Base-by-base conservation (phyloP, 2,113 vertebrate genomes). In the Elgaria multicarinata region DNA sequence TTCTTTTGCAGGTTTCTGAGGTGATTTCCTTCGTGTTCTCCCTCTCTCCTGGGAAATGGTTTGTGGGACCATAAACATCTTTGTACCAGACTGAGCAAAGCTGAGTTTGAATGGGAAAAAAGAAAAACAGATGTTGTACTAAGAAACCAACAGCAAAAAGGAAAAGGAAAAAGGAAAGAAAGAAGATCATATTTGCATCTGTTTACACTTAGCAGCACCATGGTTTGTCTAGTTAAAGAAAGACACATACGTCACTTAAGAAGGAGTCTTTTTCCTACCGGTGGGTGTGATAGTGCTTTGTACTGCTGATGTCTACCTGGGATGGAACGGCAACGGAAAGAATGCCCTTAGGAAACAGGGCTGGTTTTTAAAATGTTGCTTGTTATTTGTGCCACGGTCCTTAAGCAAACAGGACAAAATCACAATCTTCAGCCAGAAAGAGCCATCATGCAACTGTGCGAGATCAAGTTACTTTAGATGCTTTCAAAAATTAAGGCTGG, bases 201-300 rank as follows among this genome's bases (percentile, higher is more conserved):
- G 87, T 95, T 96, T 95, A 62, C 80, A 87, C 62, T 96, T 94
- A 36, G 44, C 88, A 93, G 33, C 90, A 88, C 55, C 16, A 18
- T 7, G 87, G 31, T 80, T 79, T 58, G 42, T 75, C 92, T 95
- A 22, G 36, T 75, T 92, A 92, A 94, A 53, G 39, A 94, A 94
- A 39, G 20, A 94, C 20, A 89, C 0, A 0, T 46, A 94, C n/a
- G 28, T 87, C 74, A 24, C 80, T 93, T 89, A 90, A 86, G 76
- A 86, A 91, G 79, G 67, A 74, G 53, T n/a, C 58, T 83, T 85
- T 80, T 74, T 91, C 90, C n/a, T 64, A 36, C 77, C 69, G 50
- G 36, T 74, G 78, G 88, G 36, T 83, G 77, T 92, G 83, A 90
- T 74, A 90, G 77, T 33, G 36, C 22, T 71, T 72, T 69, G 81